These are phyloP conservation scores for Geophilus truncorum DNA, from an alignment of 2,888 invertebrate genomes.

Conservation along the genomic window DNA sequence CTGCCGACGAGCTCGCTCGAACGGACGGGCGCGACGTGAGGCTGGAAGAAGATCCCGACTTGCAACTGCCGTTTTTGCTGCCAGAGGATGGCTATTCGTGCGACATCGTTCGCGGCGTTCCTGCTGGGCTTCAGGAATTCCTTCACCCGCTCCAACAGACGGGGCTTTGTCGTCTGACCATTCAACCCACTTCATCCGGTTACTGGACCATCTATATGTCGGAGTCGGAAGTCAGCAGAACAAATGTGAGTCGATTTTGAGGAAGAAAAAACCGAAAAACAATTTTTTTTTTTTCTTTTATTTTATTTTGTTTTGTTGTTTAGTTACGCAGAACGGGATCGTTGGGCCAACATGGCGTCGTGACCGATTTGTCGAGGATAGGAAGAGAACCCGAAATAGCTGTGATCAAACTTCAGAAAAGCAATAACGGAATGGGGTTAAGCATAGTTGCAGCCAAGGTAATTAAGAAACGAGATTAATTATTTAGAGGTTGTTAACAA, in stretches of 20 bases:
- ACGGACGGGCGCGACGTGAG: conserved; percentile 85
- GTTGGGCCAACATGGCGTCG: conserved; percentile 33
- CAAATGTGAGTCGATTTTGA: neutral
- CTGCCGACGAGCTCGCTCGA: conserved; percentile 84
- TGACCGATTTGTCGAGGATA: conserved; percentile 35
- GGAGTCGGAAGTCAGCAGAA: conserved; percentile 42
- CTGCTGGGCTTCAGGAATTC: conserved; percentile 78
- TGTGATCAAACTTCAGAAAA: conserved; percentile 84
- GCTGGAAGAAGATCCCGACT: conserved; percentile 77
- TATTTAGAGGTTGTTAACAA: no score
- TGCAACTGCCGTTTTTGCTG: conserved; percentile 82
- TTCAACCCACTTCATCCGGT: conserved; percentile 84
- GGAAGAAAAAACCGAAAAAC: no score
- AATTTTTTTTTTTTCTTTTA: neutral
- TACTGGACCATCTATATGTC: conserved; percentile 94
- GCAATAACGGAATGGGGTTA: conserved; percentile 93
- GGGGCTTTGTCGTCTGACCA: conserved; percentile 81
- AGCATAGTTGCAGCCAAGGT: conserved; percentile 98
- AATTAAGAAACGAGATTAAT: no score
- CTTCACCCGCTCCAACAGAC: conserved; percentile 74
- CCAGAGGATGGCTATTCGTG: conserved; percentile 98
- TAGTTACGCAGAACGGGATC: conserved; percentile 35
- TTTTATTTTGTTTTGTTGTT: neutral
- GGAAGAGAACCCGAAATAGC: conserved; percentile 65
- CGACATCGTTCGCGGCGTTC: conserved; percentile 90